Conservation (phyloP, 2,113 vertebrate species). For the Phodopus roborovskii region DNA sequence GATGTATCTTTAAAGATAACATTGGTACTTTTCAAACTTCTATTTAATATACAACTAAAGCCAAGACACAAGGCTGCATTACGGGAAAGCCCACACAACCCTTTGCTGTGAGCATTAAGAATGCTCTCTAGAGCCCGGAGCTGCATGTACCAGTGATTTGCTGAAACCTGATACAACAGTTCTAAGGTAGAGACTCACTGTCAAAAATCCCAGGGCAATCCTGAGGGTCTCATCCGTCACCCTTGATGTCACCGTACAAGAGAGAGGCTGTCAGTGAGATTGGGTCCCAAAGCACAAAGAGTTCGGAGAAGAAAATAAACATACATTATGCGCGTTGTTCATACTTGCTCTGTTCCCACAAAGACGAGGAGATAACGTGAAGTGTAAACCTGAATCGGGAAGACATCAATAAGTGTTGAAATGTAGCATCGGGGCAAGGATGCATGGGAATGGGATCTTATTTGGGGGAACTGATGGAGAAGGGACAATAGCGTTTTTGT, state of each 20-base stretch:
- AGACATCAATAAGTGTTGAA: not conserved
- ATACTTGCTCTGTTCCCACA: not conserved
- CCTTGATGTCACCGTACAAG: not conserved
- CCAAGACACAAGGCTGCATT: not conserved
- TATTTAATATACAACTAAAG: slow-evolving; percentile 13
- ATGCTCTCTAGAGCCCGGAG: not conserved
- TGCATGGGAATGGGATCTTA: not conserved
- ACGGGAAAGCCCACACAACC: slow-evolving; percentile 16
- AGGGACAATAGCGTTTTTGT: not conserved
- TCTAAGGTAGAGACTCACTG: not conserved
- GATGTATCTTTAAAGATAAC: slow-evolving; percentile 4
- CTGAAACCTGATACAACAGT: not conserved
- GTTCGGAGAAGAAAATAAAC: not conserved
- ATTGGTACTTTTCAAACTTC: not conserved
- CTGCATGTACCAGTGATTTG: not conserved
- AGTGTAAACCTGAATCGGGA: not conserved
- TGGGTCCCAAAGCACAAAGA: not conserved
- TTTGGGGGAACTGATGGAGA: not conserved
- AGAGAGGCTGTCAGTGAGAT: not conserved
- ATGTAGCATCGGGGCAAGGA: not conserved
- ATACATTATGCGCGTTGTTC: not conserved
- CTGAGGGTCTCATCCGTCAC: not conserved
- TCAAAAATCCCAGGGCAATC: slow-evolving; percentile 12
- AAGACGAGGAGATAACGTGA: not conserved
- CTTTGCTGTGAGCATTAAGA: not conserved